Evolutionary conservation across 2,797 vertebrate genomes (phyloP).

Genomic region (Myotis myotis): DNA sequence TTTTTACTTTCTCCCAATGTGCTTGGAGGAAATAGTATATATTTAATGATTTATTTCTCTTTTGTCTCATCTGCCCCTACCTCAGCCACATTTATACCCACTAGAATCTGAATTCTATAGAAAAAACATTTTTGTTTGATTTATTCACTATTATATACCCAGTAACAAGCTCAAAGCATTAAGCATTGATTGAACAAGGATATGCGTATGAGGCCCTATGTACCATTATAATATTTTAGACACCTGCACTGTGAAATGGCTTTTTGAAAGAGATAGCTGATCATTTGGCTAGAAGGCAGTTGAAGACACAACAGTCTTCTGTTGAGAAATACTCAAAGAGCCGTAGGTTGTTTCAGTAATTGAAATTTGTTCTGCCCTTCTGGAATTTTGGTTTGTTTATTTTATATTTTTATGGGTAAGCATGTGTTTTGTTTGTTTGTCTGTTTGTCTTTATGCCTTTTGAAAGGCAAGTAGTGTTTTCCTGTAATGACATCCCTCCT

Average conservation of each 20-base stretch:
- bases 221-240: background rate
- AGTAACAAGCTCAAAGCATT: background rate
- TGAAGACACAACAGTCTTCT: background rate
- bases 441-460: background rate
- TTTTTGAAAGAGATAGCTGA: background rate
- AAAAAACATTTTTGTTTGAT: background rate
- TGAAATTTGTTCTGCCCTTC: background rate
- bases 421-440: background rate
- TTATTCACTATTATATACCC: background rate
- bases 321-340: background rate
- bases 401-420: background rate
- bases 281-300: background rate
- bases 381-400: background rate
- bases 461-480: background rate
- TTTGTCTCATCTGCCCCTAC: rapidly evolving
- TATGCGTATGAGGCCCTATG: background rate
- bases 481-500: background rate
- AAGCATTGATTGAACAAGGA: background rate
- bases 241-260: background rate
- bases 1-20: background rate
- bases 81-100: background rate
- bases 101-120: background rate
- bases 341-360: background rate
- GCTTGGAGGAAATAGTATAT: background rate
- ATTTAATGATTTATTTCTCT: background rate